Percentiles rank a stretch among this genome's conserved stretches.
phyloP scores from a whole-genome alignment of 2,113 vertebrate species.

The Stigmatopora argus region DNA sequence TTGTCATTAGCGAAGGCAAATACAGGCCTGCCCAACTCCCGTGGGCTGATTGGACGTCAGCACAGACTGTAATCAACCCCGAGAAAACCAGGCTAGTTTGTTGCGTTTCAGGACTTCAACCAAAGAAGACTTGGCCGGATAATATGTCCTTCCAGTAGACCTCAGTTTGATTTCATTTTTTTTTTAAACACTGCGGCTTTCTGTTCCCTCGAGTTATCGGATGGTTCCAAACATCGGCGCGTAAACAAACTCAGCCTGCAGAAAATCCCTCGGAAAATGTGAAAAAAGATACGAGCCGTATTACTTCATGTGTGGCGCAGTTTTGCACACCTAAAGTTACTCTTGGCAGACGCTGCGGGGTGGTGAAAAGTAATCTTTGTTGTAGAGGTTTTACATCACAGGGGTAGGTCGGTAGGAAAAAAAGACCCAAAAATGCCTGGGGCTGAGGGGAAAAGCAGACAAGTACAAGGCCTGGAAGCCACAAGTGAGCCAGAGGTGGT shows the following conservation, averaged over 20 bases:
- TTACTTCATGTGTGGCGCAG: conserved; percentile 30
- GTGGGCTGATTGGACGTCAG: conserved; percentile 64
- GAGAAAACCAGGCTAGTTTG: conserved; percentile 43
- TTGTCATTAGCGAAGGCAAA: conserved; percentile 62
- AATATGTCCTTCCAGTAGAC: conserved; percentile 1
- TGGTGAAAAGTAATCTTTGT: conserved; percentile 48
- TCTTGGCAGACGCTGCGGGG: conserved; percentile 38
- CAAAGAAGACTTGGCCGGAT: neutral
- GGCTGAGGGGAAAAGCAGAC: conserved; percentile 54
- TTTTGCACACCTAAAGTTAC: conserved; percentile 39
- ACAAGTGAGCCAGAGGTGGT: conserved; percentile 44
- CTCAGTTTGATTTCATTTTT: neutral
- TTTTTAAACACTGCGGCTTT: neutral
- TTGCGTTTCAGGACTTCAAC: conserved; percentile 25
- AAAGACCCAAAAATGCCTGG: conserved; percentile 51
- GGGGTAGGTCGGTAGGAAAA: conserved; percentile 64
- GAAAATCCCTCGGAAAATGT: neutral
- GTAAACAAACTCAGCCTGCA: neutral
- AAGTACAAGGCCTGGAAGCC: conserved; percentile 35
- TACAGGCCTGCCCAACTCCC: conserved; percentile 56
- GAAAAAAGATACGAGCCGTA: neutral
- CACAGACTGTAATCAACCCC: conserved; percentile 43
- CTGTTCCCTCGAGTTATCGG: neutral
- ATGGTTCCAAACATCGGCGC: neutral
- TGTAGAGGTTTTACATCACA: conserved; percentile 53